These are phyloP conservation scores for Athalia circularis DNA, from an alignment of 2,888 invertebrate species.

Conservation along the genomic window DNA sequence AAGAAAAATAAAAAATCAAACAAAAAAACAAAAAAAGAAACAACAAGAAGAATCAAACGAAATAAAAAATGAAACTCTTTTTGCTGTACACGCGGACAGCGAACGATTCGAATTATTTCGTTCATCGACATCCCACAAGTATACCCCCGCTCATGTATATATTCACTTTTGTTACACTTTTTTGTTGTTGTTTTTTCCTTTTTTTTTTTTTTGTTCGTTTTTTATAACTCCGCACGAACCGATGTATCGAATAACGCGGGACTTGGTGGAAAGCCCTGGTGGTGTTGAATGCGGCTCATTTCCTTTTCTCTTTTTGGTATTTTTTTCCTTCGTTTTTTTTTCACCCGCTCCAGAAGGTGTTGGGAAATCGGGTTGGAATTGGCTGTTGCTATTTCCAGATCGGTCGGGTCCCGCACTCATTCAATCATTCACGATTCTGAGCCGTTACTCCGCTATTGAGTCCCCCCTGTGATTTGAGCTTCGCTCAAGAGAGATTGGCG, in stretches of 20 bases:
- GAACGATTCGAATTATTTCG: conserved; percentile 29
- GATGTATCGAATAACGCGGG: background rate
- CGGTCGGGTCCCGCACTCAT: conserved; percentile 7
- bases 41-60: too few species aligned
- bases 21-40: too few species aligned
- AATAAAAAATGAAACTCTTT: conserved; percentile 4
- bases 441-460: background rate
- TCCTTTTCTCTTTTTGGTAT: background rate
- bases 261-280: background rate
- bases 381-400: conserved; percentile 25
- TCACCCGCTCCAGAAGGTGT: background rate
- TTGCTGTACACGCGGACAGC: background rate
- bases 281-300: background rate
- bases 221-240: too few species aligned
- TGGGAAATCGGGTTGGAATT: conserved; percentile 11
- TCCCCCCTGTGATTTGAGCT: conserved; percentile 17
- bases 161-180: background rate
- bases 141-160: background rate
- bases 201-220: background rate
- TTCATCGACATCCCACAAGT: background rate
- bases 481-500: conserved; percentile 20
- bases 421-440: conserved; percentile 35
- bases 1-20: background rate
- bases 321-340: background rate
- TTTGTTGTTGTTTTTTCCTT: background rate